Evolutionary conservation across 2,113 vertebrate genomes (phyloP).

Genomic region (Struthio camelus): DNA sequence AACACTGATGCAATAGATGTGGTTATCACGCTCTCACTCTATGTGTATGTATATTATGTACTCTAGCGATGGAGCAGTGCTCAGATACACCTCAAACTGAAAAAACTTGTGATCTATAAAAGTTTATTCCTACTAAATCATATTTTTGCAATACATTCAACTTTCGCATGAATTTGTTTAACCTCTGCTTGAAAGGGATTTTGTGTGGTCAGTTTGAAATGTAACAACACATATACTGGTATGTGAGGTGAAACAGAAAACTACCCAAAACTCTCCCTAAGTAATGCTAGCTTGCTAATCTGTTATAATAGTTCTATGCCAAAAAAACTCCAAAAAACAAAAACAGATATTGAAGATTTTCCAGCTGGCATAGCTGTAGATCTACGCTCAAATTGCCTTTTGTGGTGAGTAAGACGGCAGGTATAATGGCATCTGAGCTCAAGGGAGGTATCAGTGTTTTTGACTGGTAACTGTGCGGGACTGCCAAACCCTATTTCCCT

Average conservation of each 20-base stretch:
- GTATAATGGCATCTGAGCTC: background rate
- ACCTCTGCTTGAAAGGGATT: background rate
- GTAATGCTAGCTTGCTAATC: background rate
- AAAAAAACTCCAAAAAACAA: background rate
- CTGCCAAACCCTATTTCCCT: background rate
- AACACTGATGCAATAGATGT: background rate
- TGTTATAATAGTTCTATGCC: background rate
- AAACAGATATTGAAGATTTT: background rate
- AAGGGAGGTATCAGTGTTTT: background rate
- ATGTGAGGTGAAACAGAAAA: background rate
- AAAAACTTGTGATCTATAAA: background rate
- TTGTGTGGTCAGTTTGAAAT: background rate
- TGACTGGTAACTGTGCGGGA: background rate
- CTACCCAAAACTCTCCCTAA: background rate
- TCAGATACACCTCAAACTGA: background rate
- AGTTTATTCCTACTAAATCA: background rate
- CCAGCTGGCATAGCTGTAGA: background rate
- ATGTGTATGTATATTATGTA: background rate
- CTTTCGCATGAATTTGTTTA: background rate
- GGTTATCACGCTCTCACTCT: background rate
- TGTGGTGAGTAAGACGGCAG: background rate
- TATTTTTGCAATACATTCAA: background rate
- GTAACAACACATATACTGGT: background rate
- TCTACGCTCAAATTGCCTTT: background rate
- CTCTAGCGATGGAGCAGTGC: background rate